Conservation (phyloP, 1,140 invertebrate genomes). For the Plutomurus gul region DNA sequence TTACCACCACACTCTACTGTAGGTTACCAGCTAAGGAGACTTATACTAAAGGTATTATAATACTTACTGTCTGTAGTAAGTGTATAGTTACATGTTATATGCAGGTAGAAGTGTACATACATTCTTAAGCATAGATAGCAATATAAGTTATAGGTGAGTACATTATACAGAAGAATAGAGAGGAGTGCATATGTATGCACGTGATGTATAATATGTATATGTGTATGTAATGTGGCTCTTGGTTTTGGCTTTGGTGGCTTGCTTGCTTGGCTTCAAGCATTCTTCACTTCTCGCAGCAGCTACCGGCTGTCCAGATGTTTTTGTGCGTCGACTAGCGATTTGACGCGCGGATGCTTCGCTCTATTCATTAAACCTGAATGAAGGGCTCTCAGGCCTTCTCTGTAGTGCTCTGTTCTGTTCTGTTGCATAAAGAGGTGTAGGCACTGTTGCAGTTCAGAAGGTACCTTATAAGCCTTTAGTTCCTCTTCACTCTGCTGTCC, state of each 20-base stretch:
- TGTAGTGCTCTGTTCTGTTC: neutral
- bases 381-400: neutral
- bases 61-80: too few relatives aligned
- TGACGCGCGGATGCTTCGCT: slow-evolving; percentile 50
- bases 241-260: neutral
- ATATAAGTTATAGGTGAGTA: too few relatives aligned
- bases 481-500: too few relatives aligned
- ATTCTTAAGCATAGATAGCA: too few relatives aligned
- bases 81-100: too few relatives aligned
- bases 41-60: too few relatives aligned
- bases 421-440: neutral
- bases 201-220: neutral
- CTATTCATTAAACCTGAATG: slow-evolving; percentile 32
- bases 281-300: slow-evolving; percentile 8
- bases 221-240: neutral
- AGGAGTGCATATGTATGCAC: neutral
- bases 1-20: too few relatives aligned
- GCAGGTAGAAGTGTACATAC: too few relatives aligned
- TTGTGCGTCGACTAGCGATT: slow-evolving; percentile 35
- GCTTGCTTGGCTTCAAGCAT: slow-evolving; percentile 8
- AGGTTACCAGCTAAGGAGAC: too few relatives aligned
- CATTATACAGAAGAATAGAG: too few relatives aligned
- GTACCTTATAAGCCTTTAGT: neutral
- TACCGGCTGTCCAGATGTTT: slow-evolving; percentile 37
- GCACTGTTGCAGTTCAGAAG: neutral